Evolutionary conservation across 2,888 invertebrate genomes (phyloP).

Genomic region (Gryllus longicercus): DNA sequence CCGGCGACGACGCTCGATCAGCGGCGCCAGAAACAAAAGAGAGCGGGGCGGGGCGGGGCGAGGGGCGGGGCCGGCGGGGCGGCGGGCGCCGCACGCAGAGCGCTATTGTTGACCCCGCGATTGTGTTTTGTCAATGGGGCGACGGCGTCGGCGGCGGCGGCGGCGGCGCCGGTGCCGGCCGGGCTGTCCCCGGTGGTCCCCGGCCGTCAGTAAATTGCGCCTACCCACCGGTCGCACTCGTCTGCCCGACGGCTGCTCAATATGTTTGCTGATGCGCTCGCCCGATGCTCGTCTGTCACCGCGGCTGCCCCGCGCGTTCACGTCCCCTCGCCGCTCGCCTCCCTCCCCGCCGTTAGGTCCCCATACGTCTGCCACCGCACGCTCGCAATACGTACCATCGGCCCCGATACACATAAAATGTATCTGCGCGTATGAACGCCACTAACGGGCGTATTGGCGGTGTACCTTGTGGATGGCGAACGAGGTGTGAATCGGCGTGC

Average conservation of each 20-base stretch:
- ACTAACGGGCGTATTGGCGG: too few species aligned
- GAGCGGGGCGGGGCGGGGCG: not conserved
- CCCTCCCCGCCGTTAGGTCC: too few species aligned
- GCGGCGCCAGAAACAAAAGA: not conserved
- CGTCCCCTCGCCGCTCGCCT: not conserved
- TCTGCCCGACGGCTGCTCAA: not conserved
- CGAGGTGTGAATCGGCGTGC: too few species aligned
- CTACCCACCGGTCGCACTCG: not conserved
- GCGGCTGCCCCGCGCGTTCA: not conserved
- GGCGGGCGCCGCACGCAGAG: not conserved
- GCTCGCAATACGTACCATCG: too few species aligned
- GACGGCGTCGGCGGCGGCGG: not conserved
- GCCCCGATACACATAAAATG: too few species aligned
- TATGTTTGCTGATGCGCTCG: not conserved
- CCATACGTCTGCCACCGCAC: too few species aligned
- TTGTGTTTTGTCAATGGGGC: constrained; percentile 10
- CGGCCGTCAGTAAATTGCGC: not conserved
- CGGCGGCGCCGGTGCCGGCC: too few species aligned
- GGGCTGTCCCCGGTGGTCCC: too few species aligned
- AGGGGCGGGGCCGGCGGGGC: too few species aligned
- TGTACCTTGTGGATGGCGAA: too few species aligned
- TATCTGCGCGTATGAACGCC: too few species aligned
- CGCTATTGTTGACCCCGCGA: constrained; percentile 9
- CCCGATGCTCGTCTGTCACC: not conserved
- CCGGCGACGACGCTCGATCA: not conserved